phyloP scores from a whole-genome alignment of 2,797 vertebrate genomes.

The Hemibagrus guttatus region DNA sequence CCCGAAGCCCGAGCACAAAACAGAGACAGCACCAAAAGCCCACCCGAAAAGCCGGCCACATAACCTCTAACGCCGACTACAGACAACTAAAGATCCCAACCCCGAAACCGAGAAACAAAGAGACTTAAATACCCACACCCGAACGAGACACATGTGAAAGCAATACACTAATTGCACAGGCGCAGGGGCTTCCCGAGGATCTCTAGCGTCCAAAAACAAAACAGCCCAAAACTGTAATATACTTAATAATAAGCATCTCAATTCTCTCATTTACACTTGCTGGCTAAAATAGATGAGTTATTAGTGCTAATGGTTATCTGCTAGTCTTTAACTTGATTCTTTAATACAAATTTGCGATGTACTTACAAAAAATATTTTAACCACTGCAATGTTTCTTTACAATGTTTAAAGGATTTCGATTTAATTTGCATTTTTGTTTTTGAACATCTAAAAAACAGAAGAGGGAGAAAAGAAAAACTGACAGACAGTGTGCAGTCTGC shows the following conservation, averaged over 20 bases:
- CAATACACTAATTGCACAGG: too few species aligned
- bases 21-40: too few species aligned
- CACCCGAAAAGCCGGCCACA: too few species aligned
- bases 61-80: too few species aligned
- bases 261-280: background rate
- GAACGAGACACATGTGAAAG: too few species aligned
- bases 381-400: background rate
- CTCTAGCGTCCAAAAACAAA: too few species aligned
- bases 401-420: background rate
- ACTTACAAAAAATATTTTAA: background rate
- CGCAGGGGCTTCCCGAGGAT: too few species aligned
- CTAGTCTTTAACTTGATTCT: background rate
- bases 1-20: too few species aligned
- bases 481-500: constrained; percentile 3
- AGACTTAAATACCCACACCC: too few species aligned
- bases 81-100: too few species aligned
- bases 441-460: background rate
- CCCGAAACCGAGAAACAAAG: too few species aligned
- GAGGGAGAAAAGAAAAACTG: background rate
- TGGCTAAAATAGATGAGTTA: background rate
- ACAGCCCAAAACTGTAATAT: background rate
- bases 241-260: background rate
- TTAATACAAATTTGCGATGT: background rate
- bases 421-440: background rate
- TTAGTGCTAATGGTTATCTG: background rate